Conservation (phyloP, 2,113 vertebrate genomes). For the Gallinago jamesoni region DNA sequence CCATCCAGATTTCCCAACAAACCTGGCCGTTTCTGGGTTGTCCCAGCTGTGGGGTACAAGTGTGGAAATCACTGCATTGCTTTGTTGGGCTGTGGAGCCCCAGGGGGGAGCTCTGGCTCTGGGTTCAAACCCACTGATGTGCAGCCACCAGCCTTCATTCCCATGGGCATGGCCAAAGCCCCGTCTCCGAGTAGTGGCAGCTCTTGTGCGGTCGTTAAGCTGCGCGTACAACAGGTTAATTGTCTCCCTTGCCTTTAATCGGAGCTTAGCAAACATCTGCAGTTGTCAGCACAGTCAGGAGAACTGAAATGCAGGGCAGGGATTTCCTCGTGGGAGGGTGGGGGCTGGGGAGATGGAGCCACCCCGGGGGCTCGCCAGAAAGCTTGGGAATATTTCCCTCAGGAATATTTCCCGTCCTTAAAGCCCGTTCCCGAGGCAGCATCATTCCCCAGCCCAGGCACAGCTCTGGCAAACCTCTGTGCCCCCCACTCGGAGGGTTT, state of each 20-base stretch:
- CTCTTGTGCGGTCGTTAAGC: neutral
- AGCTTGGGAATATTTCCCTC: neutral
- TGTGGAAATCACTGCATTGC: too few species aligned
- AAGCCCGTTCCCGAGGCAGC: neutral
- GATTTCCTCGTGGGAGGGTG: neutral
- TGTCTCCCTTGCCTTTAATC: neutral
- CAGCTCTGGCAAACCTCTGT: neutral
- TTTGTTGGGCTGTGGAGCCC: too few species aligned
- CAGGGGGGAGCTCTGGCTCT: too few species aligned
- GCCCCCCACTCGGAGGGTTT: neutral
- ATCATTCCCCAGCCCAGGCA: neutral
- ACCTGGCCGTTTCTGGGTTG: too few species aligned
- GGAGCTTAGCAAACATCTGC: neutral
- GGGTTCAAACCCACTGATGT: too few species aligned
- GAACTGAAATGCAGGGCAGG: neutral
- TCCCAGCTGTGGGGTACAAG: too few species aligned
- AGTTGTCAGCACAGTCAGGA: neutral
- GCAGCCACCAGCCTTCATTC: too few species aligned
- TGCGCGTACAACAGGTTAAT: neutral
- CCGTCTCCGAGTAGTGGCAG: neutral
- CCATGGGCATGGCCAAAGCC: neutral
- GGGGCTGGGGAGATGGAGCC: neutral
- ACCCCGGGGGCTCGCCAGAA: accelerated
- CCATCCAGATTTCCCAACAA: too few species aligned
- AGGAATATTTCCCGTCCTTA: neutral